These are phyloP conservation scores for Axis porcinus DNA, from an alignment of 2,113 vertebrate species.

Conservation along the genomic window DNA sequence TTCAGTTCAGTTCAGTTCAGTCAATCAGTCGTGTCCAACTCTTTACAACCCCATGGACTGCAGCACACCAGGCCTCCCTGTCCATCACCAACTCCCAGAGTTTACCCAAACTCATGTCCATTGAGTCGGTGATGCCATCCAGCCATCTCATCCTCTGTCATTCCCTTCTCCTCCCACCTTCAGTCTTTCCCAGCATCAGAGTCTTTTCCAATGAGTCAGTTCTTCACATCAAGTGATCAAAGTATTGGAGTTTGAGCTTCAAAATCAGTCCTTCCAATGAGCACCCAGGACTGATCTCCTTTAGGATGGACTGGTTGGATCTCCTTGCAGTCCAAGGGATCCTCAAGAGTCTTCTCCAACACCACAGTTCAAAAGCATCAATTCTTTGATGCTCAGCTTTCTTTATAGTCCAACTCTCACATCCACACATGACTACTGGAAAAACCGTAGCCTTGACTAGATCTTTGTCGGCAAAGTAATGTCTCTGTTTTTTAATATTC, in stretches of 20 bases:
- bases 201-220: background rate
- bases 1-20: background rate
- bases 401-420: background rate
- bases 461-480: background rate
- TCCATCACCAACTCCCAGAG: background rate
- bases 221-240: background rate
- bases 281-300: background rate
- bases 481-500: background rate
- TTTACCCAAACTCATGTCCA: background rate
- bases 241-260: background rate
- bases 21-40: background rate
- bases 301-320: background rate
- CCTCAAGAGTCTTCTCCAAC: background rate
- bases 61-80: background rate
- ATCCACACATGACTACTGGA: background rate
- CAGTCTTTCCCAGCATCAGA: background rate
- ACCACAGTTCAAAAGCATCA: background rate
- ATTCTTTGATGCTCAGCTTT: background rate
- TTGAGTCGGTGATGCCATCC: background rate
- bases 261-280: background rate
- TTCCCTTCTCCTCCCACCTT: background rate
- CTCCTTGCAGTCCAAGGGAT: background rate
- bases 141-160: background rate
- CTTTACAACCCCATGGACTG: background rate
- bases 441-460: background rate